Evolutionary conservation across 1,140 invertebrate genomes (phyloP).

Genomic region (Oncopodura yosiiana): DNA sequence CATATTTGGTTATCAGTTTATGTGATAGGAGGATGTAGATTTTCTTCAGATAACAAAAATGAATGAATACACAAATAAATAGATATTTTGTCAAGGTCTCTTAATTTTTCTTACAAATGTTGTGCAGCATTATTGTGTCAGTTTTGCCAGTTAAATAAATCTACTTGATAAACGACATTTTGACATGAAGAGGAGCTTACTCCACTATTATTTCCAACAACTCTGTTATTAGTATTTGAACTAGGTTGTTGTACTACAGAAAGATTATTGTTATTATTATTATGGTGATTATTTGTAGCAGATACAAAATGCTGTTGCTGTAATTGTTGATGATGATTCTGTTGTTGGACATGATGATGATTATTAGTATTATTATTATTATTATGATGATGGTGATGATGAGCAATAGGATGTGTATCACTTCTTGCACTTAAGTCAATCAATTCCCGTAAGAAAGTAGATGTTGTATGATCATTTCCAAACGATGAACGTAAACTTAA

Average conservation of each 20-base stretch:
- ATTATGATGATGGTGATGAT: too few relatives aligned
- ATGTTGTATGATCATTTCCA: slow-evolving; percentile 26
- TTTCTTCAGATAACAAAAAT: too few relatives aligned
- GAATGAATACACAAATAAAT: too few relatives aligned
- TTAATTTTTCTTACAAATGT: too few relatives aligned
- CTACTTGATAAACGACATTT: slow-evolving; percentile 19
- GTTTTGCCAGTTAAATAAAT: slow-evolving; percentile 18
- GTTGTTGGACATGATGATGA: slow-evolving; percentile 14
- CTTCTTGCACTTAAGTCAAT: slow-evolving; percentile 25
- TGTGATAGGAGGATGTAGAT: too few relatives aligned
- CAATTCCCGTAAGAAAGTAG: slow-evolving; percentile 27
- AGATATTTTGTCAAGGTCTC: too few relatives aligned
- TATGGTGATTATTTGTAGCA: background rate
- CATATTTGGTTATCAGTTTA: too few relatives aligned
- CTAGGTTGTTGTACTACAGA: background rate
- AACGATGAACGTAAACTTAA: slow-evolving; percentile 27
- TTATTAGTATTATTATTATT: slow-evolving; percentile 16
- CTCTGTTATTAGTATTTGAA: slow-evolving; percentile 1
- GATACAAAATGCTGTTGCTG: background rate
- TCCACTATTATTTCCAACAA: slow-evolving; percentile 7
- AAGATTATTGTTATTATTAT: background rate
- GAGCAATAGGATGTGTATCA: slow-evolving; percentile 25
- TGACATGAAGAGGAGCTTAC: background rate
- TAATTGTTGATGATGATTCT: slow-evolving; percentile 9
- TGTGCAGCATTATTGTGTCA: background rate